These are phyloP conservation scores for Drosophila micromelanica DNA, from an alignment of 1,140 invertebrate species.

Conservation along the genomic window DNA sequence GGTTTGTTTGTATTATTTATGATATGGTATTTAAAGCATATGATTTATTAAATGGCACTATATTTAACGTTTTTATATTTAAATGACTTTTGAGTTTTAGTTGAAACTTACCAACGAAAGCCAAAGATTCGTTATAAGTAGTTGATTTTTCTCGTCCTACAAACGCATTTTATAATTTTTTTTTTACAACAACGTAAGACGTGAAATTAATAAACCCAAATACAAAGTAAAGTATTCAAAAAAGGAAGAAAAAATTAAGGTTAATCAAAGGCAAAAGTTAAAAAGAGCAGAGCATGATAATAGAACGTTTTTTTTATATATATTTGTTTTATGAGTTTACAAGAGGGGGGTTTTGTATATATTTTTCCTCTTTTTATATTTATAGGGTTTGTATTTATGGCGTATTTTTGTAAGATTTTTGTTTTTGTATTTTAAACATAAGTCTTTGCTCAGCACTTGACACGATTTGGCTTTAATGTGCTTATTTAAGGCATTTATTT, in stretches of 20 bases:
- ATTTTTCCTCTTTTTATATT: conserved; percentile 43
- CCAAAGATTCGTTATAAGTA: conserved; percentile 94
- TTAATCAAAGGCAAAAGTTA: conserved; percentile 73
- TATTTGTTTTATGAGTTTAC: conserved; percentile 77
- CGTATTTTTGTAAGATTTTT: conserved; percentile 29
- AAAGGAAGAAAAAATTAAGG: conserved; percentile 43
- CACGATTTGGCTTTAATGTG: conserved; percentile 61
- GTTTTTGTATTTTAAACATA: conserved; percentile 29
- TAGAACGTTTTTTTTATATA: conserved; percentile 75
- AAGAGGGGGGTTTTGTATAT: conserved; percentile 51
- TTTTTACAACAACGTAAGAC: conserved; percentile 59
- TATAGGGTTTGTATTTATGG: conserved; percentile 55
- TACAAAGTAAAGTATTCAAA: conserved; percentile 37
- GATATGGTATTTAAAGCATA: conserved; percentile 65
- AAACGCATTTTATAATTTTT: conserved; percentile 77
- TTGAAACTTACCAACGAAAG: conserved; percentile 93
- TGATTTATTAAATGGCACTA: conserved; percentile 60
- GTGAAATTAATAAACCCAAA: conserved; percentile 48
- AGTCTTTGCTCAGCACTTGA: conserved; percentile 32
- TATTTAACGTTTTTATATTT: conserved; percentile 51
- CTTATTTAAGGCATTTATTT: conserved; percentile 5
- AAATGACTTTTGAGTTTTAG: conserved; percentile 69
- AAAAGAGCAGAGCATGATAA: conserved; percentile 82
- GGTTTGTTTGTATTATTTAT: conserved; percentile 43
- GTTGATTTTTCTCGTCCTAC: conserved; percentile 94